These are phyloP conservation scores for Patagioenas fasciata DNA, from an alignment of 2,113 vertebrate genomes.

Conservation along the genomic window DNA sequence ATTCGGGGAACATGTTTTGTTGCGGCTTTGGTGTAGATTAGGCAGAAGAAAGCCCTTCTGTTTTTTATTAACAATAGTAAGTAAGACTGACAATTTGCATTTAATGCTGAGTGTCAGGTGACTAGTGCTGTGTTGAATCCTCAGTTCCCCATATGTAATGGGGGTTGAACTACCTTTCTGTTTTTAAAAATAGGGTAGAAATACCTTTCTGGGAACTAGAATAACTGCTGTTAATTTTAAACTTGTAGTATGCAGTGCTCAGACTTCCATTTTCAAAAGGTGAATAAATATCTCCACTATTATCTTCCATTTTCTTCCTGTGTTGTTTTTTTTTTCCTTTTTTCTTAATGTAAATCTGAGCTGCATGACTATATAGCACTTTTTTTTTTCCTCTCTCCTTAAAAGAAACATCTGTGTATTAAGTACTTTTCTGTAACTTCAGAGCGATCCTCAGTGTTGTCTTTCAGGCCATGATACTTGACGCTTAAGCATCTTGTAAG, in stretches of 20 bases:
- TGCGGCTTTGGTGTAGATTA: background rate
- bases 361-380: background rate
- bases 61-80: background rate
- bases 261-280: background rate
- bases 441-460: background rate
- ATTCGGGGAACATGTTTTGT: background rate
- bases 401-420: background rate
- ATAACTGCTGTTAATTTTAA: background rate
- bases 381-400: background rate
- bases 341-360: background rate
- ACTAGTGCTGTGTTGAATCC: background rate
- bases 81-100: background rate
- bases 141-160: background rate
- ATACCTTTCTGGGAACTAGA: background rate
- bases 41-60: background rate
- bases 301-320: background rate
- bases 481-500: background rate
- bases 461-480: background rate
- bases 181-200: background rate
- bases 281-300: background rate
- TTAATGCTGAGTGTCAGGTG: background rate
- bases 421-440: background rate
- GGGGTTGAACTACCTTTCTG: background rate
- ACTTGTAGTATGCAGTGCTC: background rate
- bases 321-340: background rate